Conservation (phyloP, 2,113 vertebrate species). For the Tautogolabrus adspersus region DNA sequence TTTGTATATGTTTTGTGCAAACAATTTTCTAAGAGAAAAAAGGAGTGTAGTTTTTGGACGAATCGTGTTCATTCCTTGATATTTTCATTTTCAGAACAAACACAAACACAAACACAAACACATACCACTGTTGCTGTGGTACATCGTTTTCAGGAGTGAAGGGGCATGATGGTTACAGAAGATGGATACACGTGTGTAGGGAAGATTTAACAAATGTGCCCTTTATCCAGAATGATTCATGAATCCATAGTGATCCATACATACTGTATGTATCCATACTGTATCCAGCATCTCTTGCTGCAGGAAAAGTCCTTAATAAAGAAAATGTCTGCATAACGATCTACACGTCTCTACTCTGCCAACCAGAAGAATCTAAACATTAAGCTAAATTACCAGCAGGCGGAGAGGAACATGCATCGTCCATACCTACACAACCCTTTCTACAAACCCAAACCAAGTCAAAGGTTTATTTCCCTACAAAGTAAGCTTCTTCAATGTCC, state of each 20-base stretch:
- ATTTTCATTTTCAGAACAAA: constrained; percentile 9
- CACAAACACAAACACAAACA: constrained; percentile 6
- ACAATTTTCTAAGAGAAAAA: neutral
- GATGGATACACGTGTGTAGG: neutral
- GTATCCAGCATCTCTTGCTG: constrained; percentile 57
- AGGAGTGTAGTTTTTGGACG: neutral
- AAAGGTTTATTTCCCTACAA: neutral
- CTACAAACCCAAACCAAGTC: no score
- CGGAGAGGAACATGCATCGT: neutral
- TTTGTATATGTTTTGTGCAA: neutral
- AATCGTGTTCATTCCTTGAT: neutral
- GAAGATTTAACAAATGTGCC: constrained; percentile 61
- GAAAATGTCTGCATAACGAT: constrained; percentile 72
- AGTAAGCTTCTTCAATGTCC: no score
- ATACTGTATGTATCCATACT: constrained; percentile 42
- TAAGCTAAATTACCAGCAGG: constrained; percentile 16
- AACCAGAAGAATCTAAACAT: constrained; percentile 8
- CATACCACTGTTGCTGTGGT: neutral
- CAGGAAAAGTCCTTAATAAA: constrained; percentile 73
- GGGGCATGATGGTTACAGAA: constrained; percentile 3
- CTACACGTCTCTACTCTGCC: constrained; percentile 45
- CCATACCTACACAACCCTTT: neutral
- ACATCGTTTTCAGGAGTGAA: constrained; percentile 20
- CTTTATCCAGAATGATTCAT: constrained; percentile 73
- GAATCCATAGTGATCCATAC: constrained; percentile 62